Conservation (phyloP, 64 coral and sea anemone genomes). For the Acropora tenuis region DNA sequence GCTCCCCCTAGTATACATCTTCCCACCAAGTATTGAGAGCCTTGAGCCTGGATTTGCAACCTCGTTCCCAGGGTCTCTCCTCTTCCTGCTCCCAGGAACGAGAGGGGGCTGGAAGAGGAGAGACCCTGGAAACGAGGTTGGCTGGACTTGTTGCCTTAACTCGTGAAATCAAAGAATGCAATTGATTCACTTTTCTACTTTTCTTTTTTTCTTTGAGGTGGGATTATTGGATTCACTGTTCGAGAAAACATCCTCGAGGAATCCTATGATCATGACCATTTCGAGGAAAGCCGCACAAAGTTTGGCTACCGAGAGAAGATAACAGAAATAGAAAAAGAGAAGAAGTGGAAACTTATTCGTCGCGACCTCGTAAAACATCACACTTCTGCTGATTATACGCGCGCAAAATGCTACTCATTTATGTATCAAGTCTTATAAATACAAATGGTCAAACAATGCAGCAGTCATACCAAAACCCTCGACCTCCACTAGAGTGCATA, state of each 20-base stretch:
- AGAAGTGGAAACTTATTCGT: slow-evolving; percentile 29
- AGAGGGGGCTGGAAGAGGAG: too few relatives aligned
- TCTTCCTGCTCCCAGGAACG: too few relatives aligned
- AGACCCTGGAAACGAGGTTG: too few relatives aligned
- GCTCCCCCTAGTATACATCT: too few relatives aligned
- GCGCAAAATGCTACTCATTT: slow-evolving; percentile 26
- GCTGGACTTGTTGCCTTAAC: too few relatives aligned
- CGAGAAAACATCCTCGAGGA: slow-evolving; percentile 16
- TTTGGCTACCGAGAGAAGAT: slow-evolving; percentile 29
- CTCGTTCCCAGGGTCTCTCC: too few relatives aligned
- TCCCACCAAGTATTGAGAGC: too few relatives aligned
- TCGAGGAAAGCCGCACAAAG: neutral
- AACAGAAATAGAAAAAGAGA: slow-evolving; percentile 1
- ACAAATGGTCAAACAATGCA: too few relatives aligned
- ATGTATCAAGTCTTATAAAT: slow-evolving; percentile 31
- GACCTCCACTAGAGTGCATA: too few relatives aligned
- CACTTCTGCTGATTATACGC: neutral
- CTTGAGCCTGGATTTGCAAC: too few relatives aligned
- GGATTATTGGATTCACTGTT: slow-evolving; percentile 34
- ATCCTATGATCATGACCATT: neutral
- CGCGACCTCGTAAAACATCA: slow-evolving; percentile 4
- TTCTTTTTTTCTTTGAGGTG: neutral
- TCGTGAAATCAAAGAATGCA: too few relatives aligned
- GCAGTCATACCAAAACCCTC: neutral
- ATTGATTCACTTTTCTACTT: neutral